Evolutionary conservation across 1,140 invertebrate species (phyloP), one percentile per base, ranked within the genome.

Genomic region (Drosophila nigromelanica): DNA sequence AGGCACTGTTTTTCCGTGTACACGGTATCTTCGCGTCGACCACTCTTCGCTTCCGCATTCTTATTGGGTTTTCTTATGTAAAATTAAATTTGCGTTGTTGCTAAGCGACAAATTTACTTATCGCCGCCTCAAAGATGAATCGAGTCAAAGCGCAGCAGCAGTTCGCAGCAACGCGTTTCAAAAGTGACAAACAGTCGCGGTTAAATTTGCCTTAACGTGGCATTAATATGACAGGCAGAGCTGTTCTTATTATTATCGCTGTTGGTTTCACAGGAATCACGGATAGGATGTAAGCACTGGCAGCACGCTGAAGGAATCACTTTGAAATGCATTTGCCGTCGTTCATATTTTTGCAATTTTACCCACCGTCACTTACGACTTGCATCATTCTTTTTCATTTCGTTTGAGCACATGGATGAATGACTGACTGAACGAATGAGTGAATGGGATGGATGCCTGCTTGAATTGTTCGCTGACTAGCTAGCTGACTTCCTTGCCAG

Each of bases 351-450:
- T 66, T 56, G 30, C 40, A 51, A 48, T 60, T 55, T 12, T 59
- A 52, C 21, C 51, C 68, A 72, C 43, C 35, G 54, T 51, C 51
- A 43, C 77, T 80, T 63, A 60, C 56, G 71, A 76, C 61, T 67
- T 51, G 66, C 59, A 76, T 73, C 78, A 80, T 64, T 80, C 62
- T 48, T 80, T 80, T 73, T 80, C 67, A 80, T 80, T 76, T 63
- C 51, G 52, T 18, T 12, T 62, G 61, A 80, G 77, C 56, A 58
- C 37, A 52, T 61, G 58, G 52, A 71, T 74, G 54, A 70, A 74
- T 68, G 61, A 56, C 1, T 58, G 61, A 61, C 58, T 77, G 74
- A 73, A 59, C 69, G 76, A 76, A 63, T 69, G 70, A 67, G 14
- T 72, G 48, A 73, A 50, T 48, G 59, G 58, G 51, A 33, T 80